Evolutionary conservation across 2,888 invertebrate species (phyloP).

Genomic region (Dione vanillae): DNA sequence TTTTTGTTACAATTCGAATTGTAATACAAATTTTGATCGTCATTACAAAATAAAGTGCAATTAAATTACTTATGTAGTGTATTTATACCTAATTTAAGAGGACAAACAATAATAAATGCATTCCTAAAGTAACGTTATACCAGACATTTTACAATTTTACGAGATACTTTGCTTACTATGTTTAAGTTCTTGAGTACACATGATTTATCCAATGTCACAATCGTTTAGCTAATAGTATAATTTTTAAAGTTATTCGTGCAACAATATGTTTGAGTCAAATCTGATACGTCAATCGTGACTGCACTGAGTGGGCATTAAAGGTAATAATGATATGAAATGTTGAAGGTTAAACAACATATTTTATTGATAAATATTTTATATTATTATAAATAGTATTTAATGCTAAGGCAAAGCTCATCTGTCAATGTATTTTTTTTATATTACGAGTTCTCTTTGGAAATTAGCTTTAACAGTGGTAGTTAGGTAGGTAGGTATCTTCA

Average conservation of each 20-base stretch:
- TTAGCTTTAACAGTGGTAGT: too few species aligned
- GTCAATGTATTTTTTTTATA: not conserved
- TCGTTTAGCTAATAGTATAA: slow-evolving; percentile 33
- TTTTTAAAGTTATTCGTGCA: slow-evolving; percentile 40
- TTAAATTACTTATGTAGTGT: too few species aligned
- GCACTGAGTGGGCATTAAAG: slow-evolving; percentile 52
- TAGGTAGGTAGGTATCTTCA: too few species aligned
- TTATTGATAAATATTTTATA: slow-evolving; percentile 13
- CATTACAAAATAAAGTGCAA: too few species aligned
- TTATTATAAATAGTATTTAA: not conserved
- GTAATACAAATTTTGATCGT: too few species aligned
- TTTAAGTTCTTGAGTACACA: not conserved
- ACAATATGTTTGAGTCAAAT: slow-evolving; percentile 50
- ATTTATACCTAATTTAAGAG: not conserved
- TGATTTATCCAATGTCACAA: slow-evolving; percentile 14
- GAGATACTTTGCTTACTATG: not conserved
- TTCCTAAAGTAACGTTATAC: not conserved
- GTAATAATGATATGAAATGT: slow-evolving; percentile 52
- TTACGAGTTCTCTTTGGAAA: too few species aligned
- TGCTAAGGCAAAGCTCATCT: not conserved
- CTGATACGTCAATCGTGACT: slow-evolving; percentile 59
- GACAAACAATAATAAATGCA: too few species aligned
- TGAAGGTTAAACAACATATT: slow-evolving; percentile 51
- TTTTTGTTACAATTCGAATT: too few species aligned
- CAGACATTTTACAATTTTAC: not conserved